Percentiles rank a stretch among this genome's conserved stretches.
These are phyloP conservation scores for Caiman crocodilus DNA, from an alignment of 2,797 vertebrate genomes.

Conservation along the genomic window DNA sequence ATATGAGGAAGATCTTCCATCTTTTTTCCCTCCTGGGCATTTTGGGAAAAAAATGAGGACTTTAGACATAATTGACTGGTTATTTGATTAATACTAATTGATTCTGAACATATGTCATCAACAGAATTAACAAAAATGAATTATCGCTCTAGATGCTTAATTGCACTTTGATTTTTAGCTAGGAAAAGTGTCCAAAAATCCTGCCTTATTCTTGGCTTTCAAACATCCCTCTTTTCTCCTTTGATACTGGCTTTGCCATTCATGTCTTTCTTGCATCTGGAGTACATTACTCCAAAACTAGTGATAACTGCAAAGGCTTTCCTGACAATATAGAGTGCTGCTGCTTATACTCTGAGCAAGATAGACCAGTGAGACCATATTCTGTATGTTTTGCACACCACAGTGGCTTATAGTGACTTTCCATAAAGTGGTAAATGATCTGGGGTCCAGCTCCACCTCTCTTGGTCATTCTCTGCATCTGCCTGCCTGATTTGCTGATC, in stretches of 20 bases:
- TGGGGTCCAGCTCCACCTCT: rapidly evolving
- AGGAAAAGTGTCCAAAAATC: no score
- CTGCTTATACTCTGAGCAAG: background rate
- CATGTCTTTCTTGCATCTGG: background rate
- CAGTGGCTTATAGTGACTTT: background rate
- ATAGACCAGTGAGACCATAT: background rate
- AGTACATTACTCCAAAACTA: background rate
- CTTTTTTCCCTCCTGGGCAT: background rate
- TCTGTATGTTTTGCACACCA: background rate
- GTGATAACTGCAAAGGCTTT: background rate
- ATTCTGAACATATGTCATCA: background rate
- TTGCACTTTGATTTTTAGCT: no score
- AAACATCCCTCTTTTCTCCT: background rate
- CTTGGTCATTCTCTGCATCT: background rate
- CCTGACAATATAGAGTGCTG: background rate
- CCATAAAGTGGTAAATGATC: background rate
- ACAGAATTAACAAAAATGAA: background rate
- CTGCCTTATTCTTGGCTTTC: no score
- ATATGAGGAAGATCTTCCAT: no score
- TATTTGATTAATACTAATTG: background rate
- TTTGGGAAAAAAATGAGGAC: background rate
- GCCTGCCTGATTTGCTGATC: background rate
- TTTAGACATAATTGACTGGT: background rate
- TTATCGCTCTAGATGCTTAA: no score
- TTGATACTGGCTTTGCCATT: background rate